Base-by-base conservation (phyloP, 2,113 vertebrate species). In the Sylvia atricapilla region DNA sequence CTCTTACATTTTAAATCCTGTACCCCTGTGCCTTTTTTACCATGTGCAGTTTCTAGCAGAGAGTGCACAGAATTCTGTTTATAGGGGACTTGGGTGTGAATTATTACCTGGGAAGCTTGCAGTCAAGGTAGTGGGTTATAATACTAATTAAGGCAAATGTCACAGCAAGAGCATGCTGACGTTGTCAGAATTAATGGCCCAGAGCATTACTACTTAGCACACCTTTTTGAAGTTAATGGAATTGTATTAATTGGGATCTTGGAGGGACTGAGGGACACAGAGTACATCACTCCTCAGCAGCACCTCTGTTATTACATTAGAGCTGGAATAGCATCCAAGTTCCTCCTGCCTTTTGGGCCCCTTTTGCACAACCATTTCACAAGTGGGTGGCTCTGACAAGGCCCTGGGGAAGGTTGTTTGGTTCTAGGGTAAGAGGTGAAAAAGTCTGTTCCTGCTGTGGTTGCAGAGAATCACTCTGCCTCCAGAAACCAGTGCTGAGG, bases 161-260 rank as follows among this genome's bases (percentile, higher is more conserved):
- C 95, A 97, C 49, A 92, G 95, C 97, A 97, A 95, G 96, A 97
- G 93, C 95, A 90, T 24, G 62, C 93, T 97, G 96, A 97, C 93
- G 81, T 94, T 95, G 93, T 94, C 93, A 75, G 91, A 96, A 97
- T 98, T 97, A 97, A 98, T 98, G 97, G 95, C 66, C 95, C 95
- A 94, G 68, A 93, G 93, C 95, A 95, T 97, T 96, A 93, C 93
- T 95, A 93, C 94, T 97, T 94, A 96, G 81, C 68, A 94, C 92
- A 94, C 96, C 95, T 97, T 94, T 94, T 94, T 52, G 84, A 91
- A 97, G 96, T 96, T 98, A 97, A 98, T 97, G 95, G 92, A 96
- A 97, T 92, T 6, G 3, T 95, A 97, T 98, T 97, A 97, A 97
- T 96, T 97, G 95, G 93, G 93, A 94, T 94, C 89, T 96, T 94